Evolutionary conservation across 2,113 vertebrate genomes (phyloP), one percentile per base, ranked within the genome.

Genomic region (Dromas ardeola): DNA sequence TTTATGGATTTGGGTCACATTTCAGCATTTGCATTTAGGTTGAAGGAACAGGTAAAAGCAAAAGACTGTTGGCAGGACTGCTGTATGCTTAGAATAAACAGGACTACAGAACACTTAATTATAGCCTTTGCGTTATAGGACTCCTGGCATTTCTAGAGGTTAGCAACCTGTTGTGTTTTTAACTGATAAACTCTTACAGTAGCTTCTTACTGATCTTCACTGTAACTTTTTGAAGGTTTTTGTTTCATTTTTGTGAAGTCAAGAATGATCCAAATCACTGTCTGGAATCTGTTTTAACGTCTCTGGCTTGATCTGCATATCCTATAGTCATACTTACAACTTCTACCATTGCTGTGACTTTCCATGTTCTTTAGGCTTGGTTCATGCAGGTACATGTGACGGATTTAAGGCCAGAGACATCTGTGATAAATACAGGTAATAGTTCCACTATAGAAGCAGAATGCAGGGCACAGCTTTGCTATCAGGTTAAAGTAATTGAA

Each of bases 1-100:
- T 56, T 89, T 83, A 63, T 91, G 66, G 88, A 97, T 98, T 91
- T 97, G 94, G 95, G 88, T 96, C 91, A 91, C 42, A 52, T 76
- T 69, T 82, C 50, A 81, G 45, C 36, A 38, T 91, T 97, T 96
- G 70, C 58, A 62, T 96, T 84, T 80, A 95, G 40, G 42, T 93
- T 96, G 94, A 91, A 95, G 65, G 71, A 95, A 89, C 30, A 87
- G 49, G 55, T 86, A 55, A 81, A 86, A 77, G 43, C 49, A 55
- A 42, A 65, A 49, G n/a, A 45, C 47, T 56, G 0, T 67, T 70
- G 65, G 34, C n/a, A 67, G 42, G 34, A 52, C 32, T 87, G 50
- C 42, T 81, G 2, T 69, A 30, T 47, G 67, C 32, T 58, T 22
- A n/a, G 11, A 66, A 69, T 62, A 49, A 88, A 21, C 52, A 50